Conservation (phyloP, 2,888 invertebrate genomes). For the Conistra vaccinii region DNA sequence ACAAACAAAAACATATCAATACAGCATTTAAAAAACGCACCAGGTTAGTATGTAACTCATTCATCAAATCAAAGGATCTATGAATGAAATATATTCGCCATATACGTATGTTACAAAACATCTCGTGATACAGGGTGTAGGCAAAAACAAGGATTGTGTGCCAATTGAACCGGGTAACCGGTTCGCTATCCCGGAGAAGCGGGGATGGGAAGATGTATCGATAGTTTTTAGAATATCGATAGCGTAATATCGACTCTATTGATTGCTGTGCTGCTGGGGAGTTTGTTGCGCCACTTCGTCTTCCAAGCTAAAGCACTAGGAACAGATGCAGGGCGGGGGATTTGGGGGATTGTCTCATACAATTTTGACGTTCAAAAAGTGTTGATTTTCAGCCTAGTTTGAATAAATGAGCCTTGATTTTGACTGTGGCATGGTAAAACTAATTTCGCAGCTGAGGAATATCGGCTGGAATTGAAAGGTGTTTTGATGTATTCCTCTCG, state of each 20-base stretch:
- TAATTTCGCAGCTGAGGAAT: neutral
- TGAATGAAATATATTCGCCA: constrained; percentile 70
- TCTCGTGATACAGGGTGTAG: constrained; percentile 53
- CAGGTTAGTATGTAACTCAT: constrained; percentile 40
- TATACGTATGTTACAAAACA: constrained; percentile 64
- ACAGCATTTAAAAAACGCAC: constrained; percentile 27
- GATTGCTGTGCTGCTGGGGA: too few relatives aligned
- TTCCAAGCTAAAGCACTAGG: too few relatives aligned
- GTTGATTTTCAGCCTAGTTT: too few relatives aligned
- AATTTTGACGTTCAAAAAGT: too few relatives aligned
- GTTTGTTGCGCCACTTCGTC: too few relatives aligned
- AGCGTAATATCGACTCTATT: constrained; percentile 8
- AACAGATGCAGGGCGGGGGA: too few relatives aligned
- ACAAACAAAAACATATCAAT: neutral
- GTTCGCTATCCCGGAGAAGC: constrained; percentile 77
- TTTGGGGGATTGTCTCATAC: too few relatives aligned
- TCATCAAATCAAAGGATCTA: constrained; percentile 56
- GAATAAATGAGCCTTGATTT: too few relatives aligned
- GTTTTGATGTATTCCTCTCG: too few relatives aligned
- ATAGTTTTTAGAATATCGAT: constrained; percentile 28
- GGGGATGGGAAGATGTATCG: constrained; percentile 68
- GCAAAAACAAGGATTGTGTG: constrained; percentile 78
- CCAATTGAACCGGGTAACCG: constrained; percentile 84
- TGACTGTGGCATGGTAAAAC: neutral
- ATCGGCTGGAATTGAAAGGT: neutral